Percentiles rank a stretch among this genome's conserved stretches.
Evolutionary conservation across 2,113 vertebrate species (phyloP).

Genomic region (Microcebus murinus): DNA sequence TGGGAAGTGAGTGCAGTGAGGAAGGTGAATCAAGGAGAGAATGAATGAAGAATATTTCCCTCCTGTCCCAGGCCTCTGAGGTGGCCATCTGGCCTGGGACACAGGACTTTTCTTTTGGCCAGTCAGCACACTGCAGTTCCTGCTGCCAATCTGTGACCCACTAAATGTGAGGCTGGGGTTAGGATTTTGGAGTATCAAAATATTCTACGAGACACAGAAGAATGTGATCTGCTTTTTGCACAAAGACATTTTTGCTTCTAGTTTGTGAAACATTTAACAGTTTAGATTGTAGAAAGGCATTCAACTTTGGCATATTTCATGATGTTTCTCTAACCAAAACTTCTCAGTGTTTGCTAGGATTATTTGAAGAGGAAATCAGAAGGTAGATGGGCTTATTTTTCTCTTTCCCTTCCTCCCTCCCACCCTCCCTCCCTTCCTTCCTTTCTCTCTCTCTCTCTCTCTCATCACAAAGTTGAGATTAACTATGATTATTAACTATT

Average conservation of each 20-base stretch:
- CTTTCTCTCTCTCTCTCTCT: neutral
- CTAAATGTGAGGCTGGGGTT: neutral
- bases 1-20: neutral
- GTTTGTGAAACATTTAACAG: slow-evolving; percentile 27
- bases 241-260: neutral
- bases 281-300: neutral
- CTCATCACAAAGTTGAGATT: slow-evolving; percentile 18
- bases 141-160: neutral
- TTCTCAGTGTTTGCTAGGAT: neutral
- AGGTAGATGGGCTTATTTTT: neutral
- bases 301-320: neutral
- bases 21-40: neutral
- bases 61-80: neutral
- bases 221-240: neutral
- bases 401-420: neutral
- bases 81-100: neutral
- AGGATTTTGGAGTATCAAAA: neutral
- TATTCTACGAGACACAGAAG: neutral
- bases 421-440: no score
- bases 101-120: neutral
- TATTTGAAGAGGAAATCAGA: neutral
- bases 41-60: neutral
- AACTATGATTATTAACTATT: neutral
- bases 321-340: neutral
- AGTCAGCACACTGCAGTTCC: neutral